Percentiles rank a stretch among this genome's conserved stretches.
These are phyloP conservation scores for Varroa destructor DNA, from an alignment of 1,140 invertebrate genomes.

Conservation along the genomic window DNA sequence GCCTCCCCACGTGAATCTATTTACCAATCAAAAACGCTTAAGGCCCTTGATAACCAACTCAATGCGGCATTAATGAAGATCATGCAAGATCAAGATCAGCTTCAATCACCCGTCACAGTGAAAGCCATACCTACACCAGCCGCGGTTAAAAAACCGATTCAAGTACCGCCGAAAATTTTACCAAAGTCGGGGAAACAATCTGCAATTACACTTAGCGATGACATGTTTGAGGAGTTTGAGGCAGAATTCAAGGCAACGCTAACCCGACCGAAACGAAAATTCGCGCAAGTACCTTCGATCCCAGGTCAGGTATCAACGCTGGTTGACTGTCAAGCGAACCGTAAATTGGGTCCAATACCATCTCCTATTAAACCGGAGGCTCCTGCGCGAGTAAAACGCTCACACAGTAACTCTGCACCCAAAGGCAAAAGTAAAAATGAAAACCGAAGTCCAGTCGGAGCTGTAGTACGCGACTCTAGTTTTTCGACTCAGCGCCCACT, in stretches of 20 bases:
- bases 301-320: too few relatives aligned
- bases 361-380: not conserved
- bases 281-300: not conserved
- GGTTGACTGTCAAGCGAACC: too few relatives aligned
- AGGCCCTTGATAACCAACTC: not conserved
- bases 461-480: not conserved
- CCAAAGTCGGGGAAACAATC: not conserved
- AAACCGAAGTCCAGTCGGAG: not conserved
- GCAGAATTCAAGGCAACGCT: slow-evolving; percentile 14
- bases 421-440: too few relatives aligned
- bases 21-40: not conserved
- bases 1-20: not conserved
- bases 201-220: not conserved
- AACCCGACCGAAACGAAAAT: not conserved
- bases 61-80: slow-evolving; percentile 2
- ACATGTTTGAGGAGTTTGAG: slow-evolving; percentile 10
- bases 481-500: not conserved
- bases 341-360: too few relatives aligned
- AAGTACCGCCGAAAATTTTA: not conserved
- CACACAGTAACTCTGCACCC: not conserved
- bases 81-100: not conserved
- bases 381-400: not conserved
- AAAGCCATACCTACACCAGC: not conserved
- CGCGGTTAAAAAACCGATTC: not conserved
- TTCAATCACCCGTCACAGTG: not conserved